Evolutionary conservation across 2,113 vertebrate genomes (phyloP).

Genomic region (Natator depressus): DNA sequence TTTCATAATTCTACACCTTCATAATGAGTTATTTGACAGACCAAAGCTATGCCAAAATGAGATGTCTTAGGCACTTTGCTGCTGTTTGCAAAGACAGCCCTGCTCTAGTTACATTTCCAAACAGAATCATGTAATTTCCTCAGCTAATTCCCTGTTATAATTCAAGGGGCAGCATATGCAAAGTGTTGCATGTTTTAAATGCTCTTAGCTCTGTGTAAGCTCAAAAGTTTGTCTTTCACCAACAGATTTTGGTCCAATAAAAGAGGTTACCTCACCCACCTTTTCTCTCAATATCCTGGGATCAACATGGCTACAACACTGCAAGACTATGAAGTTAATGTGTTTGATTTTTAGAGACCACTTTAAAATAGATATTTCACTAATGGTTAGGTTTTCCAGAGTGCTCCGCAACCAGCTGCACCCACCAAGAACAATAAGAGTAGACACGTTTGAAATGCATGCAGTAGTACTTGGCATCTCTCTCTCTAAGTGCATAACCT

Average conservation of each 20-base stretch:
- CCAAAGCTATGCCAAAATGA: neutral
- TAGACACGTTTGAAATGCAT: neutral
- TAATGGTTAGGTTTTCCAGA: neutral
- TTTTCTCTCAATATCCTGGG: neutral
- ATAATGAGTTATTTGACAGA: neutral
- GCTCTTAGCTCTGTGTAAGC: neutral
- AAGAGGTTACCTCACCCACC: neutral
- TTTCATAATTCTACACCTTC: neutral
- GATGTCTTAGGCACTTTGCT: neutral
- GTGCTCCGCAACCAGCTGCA: neutral
- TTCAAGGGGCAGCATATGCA: neutral
- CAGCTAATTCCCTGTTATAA: neutral
- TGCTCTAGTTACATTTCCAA: neutral
- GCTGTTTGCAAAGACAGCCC: neutral
- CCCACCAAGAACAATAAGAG: neutral
- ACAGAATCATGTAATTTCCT: neutral
- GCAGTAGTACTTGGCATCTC: neutral
- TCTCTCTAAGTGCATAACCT: fast-evolving
- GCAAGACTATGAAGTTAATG: neutral
- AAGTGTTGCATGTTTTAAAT: neutral
- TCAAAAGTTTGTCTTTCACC: neutral
- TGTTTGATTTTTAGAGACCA: neutral
- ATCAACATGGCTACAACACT: neutral
- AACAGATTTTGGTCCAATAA: neutral
- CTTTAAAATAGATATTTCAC: neutral